Evolutionary conservation across 2,888 invertebrate species (phyloP).

Genomic region (Megaustenia siamemsis): DNA sequence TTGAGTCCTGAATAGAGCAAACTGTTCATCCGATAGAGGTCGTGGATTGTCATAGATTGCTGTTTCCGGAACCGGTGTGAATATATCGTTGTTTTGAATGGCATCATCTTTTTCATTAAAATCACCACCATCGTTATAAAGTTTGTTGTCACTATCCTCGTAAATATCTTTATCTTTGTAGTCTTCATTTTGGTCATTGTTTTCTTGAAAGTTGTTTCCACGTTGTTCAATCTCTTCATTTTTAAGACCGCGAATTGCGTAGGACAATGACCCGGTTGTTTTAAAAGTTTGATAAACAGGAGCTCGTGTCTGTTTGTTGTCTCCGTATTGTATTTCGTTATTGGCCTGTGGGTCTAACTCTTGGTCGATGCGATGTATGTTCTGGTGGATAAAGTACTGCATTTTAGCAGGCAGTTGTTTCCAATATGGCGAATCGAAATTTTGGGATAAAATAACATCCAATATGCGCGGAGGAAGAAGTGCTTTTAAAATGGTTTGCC

Average conservation of each 20-base stretch:
- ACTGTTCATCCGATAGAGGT: conserved; percentile 25
- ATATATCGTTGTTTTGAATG: background rate
- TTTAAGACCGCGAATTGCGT: background rate
- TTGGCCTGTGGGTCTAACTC: background rate
- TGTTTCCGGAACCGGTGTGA: background rate
- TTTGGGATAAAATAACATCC: background rate
- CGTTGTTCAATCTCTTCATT: too few species aligned
- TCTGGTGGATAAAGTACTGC: background rate
- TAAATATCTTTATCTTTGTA: background rate
- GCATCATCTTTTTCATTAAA: background rate
- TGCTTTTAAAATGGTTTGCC: background rate
- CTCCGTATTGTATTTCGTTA: background rate
- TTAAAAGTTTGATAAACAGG: too few species aligned
- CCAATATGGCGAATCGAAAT: background rate
- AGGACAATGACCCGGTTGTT: background rate
- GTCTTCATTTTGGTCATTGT: background rate
- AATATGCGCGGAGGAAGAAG: background rate
- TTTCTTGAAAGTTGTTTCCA: background rate
- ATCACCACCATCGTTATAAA: background rate
- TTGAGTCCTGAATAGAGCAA: conserved; percentile 21
- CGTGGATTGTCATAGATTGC: conserved; percentile 45
- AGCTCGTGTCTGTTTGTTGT: background rate
- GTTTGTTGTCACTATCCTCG: background rate
- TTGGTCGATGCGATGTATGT: background rate
- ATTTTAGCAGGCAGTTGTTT: background rate